Base-by-base conservation (phyloP, 2,113 vertebrate species). In the Coptodon bakossiorum region DNA sequence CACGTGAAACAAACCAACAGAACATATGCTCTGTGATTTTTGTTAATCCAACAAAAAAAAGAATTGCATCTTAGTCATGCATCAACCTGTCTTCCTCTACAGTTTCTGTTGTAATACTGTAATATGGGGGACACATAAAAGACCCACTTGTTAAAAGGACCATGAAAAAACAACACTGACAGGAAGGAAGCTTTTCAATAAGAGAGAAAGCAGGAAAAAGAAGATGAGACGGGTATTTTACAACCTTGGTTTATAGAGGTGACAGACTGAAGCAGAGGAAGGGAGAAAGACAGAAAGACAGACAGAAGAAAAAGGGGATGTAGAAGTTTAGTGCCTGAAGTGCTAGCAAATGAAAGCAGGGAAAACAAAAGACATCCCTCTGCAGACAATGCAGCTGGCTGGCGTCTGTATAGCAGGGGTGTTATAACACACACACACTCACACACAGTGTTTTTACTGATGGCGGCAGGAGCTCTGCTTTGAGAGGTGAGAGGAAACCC, bases 141-240 rank as follows among this genome's bases (percentile, higher is more conserved):
- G 87, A 24, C 53, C 56, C 59, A 86, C 90, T 93, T 94, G 93
- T 94, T 93, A 94, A 95, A 91, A 68, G 76, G 84, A 82, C 56
- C 84, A 92, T 94, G 90, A 92, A 93, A 96, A 87, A 81, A 88
- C 66, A 89, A 87, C 93, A 89, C 54, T 3, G 54, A 90, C 93
- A 95, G 93, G 95, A 96, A 97, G 95, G 94, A 95, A 96, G 93
- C 88, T 79, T 92, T 91, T 92, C 88, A 90, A 94, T 96, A 89
- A 90, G 88, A 43, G 78, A 89, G 89, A 90, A 85, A 68, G 86
- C n/a, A 87, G 84, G 57, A 52, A 34, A 48, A 40, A 86, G 85
- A 86, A 91, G 84, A 92, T 27, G 84, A 93, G 91, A 89, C 83
- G 59, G 89, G 88, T 83, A 83, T 94, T 95, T 96, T 95, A 96